Percentiles rank a stretch among this genome's conserved stretches.
phyloP scores from a whole-genome alignment of 2,888 invertebrate species.

The Eilema sororculum region DNA sequence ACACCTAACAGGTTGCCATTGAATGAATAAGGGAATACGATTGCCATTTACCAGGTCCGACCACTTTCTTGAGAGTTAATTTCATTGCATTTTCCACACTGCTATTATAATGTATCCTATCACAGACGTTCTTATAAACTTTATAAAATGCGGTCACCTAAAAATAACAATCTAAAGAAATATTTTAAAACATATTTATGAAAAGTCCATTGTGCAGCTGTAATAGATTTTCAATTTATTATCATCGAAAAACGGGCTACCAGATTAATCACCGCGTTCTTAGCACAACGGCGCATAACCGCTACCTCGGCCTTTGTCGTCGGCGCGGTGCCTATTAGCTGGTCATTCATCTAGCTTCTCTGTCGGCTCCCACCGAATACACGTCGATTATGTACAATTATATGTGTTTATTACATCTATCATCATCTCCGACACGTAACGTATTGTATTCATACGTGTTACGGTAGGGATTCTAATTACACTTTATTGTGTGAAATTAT shows the following conservation, averaged over 20 bases:
- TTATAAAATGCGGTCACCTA: not conserved
- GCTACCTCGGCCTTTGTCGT: constrained; percentile 54
- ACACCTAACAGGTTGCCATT: not conserved
- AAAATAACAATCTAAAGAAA: constrained; percentile 15
- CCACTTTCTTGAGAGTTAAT: not conserved
- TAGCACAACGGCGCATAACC: constrained; percentile 56
- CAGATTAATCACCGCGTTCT: constrained; percentile 57
- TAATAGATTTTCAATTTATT: constrained; percentile 53
- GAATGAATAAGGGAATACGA: not conserved
- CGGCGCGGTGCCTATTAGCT: constrained; percentile 63
- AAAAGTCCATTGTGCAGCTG: constrained; percentile 16
- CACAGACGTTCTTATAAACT: constrained; percentile 9
- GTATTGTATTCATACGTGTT: constrained; percentile 51
- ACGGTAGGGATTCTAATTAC: constrained; percentile 52
- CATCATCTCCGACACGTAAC: constrained; percentile 57
- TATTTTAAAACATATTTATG: constrained; percentile 47
- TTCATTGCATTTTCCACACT: not conserved
- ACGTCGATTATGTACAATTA: constrained; percentile 75
- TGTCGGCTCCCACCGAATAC: constrained; percentile 65
- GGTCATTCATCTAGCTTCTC: constrained; percentile 67
- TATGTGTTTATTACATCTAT: constrained; percentile 75
- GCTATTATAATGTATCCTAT: not conserved
- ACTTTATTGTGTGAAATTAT: constrained; percentile 42
- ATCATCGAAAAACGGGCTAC: constrained; percentile 50
- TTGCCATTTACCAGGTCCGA: not conserved